These are phyloP conservation scores for Caenorhabditis wallacei DNA, from an alignment of 2,888 invertebrate species.

Conservation along the genomic window DNA sequence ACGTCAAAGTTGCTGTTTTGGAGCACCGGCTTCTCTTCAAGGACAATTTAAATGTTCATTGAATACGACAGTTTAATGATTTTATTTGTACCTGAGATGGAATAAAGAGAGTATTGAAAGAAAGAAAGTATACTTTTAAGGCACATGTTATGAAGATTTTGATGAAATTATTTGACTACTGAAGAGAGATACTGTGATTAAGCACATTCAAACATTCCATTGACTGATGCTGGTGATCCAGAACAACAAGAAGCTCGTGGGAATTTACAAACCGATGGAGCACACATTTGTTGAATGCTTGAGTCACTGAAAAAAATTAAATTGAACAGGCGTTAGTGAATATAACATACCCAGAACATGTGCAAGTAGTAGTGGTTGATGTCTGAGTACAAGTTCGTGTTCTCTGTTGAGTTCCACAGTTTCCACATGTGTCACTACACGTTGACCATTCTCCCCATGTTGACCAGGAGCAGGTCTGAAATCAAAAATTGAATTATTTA, in stretches of 20 bases:
- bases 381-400: conserved; percentile 48
- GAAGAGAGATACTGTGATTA: background rate
- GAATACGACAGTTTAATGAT: background rate
- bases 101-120: conserved; percentile 10
- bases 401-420: conserved; percentile 70
- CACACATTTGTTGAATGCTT: conserved; percentile 40
- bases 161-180: background rate
- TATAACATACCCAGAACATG: conserved; percentile 37
- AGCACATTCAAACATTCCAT: conserved; percentile 56
- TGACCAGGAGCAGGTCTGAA: conserved; percentile 66
- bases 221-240: conserved; percentile 57
- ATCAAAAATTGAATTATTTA: background rate
- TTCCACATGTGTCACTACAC: conserved; percentile 75
- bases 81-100: conserved; percentile 29
- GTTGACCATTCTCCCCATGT: conserved; percentile 73
- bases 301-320: conserved; percentile 39
- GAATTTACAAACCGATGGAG: conserved; percentile 51
- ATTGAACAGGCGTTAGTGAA: background rate
- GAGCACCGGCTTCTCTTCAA: conserved; percentile 31
- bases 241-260: conserved; percentile 54
- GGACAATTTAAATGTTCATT: conserved; percentile 42
- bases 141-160: conserved; percentile 38
- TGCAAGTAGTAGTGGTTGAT: conserved; percentile 37
- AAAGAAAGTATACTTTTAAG: conserved; percentile 22
- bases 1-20: conserved; percentile 35